Percentiles rank a stretch among this genome's conserved stretches.
phyloP scores from a whole-genome alignment of 2,113 vertebrate species.

The Mola mola region DNA sequence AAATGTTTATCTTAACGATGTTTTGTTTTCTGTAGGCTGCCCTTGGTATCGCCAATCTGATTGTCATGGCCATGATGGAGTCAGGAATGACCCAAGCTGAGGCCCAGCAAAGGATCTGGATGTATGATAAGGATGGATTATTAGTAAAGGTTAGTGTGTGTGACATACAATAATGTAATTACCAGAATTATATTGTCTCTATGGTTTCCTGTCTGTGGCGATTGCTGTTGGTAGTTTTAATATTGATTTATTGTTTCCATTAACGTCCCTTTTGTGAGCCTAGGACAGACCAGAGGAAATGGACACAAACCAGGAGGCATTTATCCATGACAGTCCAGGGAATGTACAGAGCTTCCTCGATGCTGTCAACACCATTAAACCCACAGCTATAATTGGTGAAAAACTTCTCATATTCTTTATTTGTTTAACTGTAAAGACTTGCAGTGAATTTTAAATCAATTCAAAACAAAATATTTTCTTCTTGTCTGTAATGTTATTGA shows the following conservation, averaged over 20 bases:
- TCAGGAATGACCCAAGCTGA: constrained; percentile 83
- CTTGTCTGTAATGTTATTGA: neutral
- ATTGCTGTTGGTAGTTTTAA: neutral
- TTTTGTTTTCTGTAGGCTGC: constrained; percentile 84
- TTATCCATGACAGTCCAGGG: constrained; percentile 85
- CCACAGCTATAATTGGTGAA: constrained; percentile 92
- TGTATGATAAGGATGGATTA: constrained; percentile 93
- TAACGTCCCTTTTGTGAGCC: constrained; percentile 13
- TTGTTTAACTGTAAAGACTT: neutral
- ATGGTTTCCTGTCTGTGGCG: constrained; percentile 35
- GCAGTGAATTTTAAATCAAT: too few species aligned
- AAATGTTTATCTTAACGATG: neutral
- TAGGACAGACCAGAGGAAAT: constrained; percentile 84
- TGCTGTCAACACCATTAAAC: constrained; percentile 89
- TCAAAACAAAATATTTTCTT: too few species aligned
- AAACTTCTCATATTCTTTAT: neutral
- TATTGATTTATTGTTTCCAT: constrained; percentile 3
- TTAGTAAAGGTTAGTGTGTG: constrained; percentile 85
- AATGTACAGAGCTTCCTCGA: constrained; percentile 87
- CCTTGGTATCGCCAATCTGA: constrained; percentile 96
- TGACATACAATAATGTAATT: constrained; percentile 60
- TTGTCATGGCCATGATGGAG: constrained; percentile 96
- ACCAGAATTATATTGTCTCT: constrained; percentile 82
- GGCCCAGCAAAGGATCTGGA: constrained; percentile 90
- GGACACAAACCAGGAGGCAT: constrained; percentile 89